A percentile compares a stretch with the other conserved stretches of the same genome.
These are phyloP conservation scores for Halichondria panicea DNA, from an alignment of 37 sponge, comb jelly and placozoan species.

Conservation along the genomic window DNA sequence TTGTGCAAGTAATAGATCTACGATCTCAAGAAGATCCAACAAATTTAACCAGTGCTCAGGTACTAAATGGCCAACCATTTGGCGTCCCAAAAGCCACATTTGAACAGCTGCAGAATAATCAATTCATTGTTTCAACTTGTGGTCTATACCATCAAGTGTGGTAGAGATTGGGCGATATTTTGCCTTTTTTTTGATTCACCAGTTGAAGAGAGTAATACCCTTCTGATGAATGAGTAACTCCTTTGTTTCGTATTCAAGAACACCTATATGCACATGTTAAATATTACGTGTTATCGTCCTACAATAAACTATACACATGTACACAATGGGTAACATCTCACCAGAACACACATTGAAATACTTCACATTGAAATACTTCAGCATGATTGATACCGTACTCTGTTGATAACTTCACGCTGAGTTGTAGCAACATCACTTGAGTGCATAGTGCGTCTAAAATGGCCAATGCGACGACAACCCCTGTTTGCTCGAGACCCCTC, in stretches of 20 bases:
- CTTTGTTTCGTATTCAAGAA: background rate
- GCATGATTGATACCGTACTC: background rate
- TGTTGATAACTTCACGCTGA: background rate
- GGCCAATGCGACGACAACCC: background rate
- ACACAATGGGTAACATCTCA: background rate
- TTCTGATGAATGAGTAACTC: background rate
- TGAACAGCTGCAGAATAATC: too few species aligned
- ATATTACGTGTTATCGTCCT: background rate
- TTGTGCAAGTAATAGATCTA: too few species aligned
- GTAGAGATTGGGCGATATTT: constrained; percentile 28
- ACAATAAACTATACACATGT: background rate
- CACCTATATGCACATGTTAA: background rate
- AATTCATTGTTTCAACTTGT: constrained; percentile 20
- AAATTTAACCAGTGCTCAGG: too few species aligned
- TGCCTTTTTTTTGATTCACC: too few species aligned
- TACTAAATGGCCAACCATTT: too few species aligned
- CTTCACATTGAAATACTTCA: background rate
- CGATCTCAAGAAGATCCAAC: too few species aligned
- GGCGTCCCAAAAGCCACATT: too few species aligned
- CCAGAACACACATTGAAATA: background rate
- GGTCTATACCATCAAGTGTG: background rate
- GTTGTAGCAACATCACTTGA: background rate
- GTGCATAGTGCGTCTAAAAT: background rate
- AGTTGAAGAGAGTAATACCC: too few species aligned
- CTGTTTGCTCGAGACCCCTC: background rate